phyloP scores from a whole-genome alignment of 64 coral and sea anemone genomes.

The Dendronephthya gigantea region DNA sequence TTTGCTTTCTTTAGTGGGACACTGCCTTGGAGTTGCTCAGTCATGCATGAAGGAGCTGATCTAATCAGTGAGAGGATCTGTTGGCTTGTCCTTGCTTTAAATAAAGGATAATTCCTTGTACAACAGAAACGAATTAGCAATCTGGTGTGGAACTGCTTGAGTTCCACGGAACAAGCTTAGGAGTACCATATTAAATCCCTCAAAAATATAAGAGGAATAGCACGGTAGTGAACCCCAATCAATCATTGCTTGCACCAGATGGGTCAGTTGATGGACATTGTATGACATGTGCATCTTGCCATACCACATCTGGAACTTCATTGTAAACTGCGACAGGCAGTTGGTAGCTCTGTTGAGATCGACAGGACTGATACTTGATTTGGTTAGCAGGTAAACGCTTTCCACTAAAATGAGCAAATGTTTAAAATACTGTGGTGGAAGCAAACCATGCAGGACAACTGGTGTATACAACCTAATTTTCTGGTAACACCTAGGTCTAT shows the following conservation, averaged over 20 bases:
- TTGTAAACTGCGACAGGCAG: background rate
- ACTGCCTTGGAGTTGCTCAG: background rate
- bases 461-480: conserved; percentile 5
- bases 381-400: background rate
- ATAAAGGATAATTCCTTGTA: background rate
- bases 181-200: conserved; percentile 3
- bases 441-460: background rate
- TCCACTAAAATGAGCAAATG: background rate
- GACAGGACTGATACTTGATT: background rate
- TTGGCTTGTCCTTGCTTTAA: background rate
- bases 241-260: background rate
- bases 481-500: conserved; percentile 5
- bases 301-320: no score
- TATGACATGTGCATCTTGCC: no score
- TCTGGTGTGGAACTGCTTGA: conserved; percentile 11
- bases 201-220: conserved; percentile 7
- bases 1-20: background rate
- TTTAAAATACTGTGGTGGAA: background rate
- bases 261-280: conserved; percentile 6
- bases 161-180: background rate
- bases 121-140: background rate
- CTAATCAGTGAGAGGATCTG: background rate
- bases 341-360: background rate
- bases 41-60: background rate
- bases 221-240: background rate